phyloP scores from a whole-genome alignment of 2,888 invertebrate genomes.

The Amphipoea oculea region DNA sequence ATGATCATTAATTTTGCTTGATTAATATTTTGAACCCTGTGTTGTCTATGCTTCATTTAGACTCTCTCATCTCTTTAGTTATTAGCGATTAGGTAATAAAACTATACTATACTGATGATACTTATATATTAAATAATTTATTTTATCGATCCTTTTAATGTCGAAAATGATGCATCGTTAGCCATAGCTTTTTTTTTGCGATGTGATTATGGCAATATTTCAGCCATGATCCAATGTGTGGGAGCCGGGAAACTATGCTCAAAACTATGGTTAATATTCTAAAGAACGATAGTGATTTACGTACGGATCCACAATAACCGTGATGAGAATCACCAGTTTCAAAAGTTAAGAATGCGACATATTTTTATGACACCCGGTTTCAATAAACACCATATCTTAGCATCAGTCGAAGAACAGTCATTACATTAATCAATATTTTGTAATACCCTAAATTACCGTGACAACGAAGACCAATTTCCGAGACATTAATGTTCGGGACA shows the following conservation, averaged over 20 bases:
- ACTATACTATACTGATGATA: background rate
- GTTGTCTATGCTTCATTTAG: conserved; percentile 13
- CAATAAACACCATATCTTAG: conserved; percentile 19
- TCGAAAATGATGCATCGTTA: conserved; percentile 1
- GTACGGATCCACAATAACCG: background rate
- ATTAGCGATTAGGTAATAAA: conserved; percentile 36
- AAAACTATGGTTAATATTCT: background rate
- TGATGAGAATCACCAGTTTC: background rate
- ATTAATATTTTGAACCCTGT: conserved; percentile 27
- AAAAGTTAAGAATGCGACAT: conserved; percentile 4
- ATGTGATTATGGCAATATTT: background rate
- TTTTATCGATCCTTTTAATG: conserved; percentile 10
- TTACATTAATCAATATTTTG: conserved; percentile 43
- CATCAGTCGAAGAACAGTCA: conserved; percentile 9
- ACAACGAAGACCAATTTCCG: conserved; percentile 32
- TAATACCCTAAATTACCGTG: conserved; percentile 23
- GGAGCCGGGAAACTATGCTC: background rate
- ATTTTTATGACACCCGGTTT: conserved; percentile 21
- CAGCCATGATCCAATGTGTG: background rate
- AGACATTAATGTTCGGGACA: conserved; percentile 52
- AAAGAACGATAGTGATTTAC: background rate
- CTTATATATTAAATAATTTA: background rate
- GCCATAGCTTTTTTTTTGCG: background rate
- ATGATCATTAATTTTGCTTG: conserved; percentile 18
- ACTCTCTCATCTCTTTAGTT: background rate